Conservation (phyloP, 1,140 invertebrate genomes). For the Dolichoris vasculosae region DNA sequence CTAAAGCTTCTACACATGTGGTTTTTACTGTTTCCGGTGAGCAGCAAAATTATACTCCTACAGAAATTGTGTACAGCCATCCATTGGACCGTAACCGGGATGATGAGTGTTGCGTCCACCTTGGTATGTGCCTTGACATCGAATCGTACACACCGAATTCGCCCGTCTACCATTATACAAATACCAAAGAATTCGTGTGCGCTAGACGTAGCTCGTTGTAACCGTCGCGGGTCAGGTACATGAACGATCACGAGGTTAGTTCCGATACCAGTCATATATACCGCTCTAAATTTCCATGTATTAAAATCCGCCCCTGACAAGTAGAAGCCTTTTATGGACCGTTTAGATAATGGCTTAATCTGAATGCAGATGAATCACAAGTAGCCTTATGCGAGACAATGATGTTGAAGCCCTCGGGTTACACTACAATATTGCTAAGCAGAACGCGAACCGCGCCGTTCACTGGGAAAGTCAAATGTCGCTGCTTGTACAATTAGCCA, state of each 20-base stretch:
- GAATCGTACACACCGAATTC: constrained; percentile 23
- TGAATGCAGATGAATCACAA: constrained; percentile 4
- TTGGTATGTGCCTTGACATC: neutral
- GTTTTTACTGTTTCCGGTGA: constrained; percentile 29
- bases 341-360: constrained; percentile 17
- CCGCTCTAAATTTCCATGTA: constrained; percentile 38
- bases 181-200: constrained; percentile 21
- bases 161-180: constrained; percentile 23
- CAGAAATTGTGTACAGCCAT: constrained; percentile 32
- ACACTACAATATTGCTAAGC: constrained; percentile 35
- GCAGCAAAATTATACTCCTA: neutral
- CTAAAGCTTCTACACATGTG: constrained; percentile 37
- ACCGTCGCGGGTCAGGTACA: constrained; percentile 9
- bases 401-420: constrained; percentile 21
- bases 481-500: neutral
- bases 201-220: constrained; percentile 5
- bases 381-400: neutral
- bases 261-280: neutral
- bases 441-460: constrained; percentile 7
- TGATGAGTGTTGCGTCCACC: constrained; percentile 7
- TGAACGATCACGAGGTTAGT: constrained; percentile 21
- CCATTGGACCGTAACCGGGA: neutral
- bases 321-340: constrained; percentile 32
- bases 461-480: constrained; percentile 12
- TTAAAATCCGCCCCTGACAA: constrained; percentile 10